A percentile compares a stretch with the other conserved stretches of the same genome.
phyloP scores from a whole-genome alignment of 2,113 vertebrate species.

The Sapayoa aenigma region DNA sequence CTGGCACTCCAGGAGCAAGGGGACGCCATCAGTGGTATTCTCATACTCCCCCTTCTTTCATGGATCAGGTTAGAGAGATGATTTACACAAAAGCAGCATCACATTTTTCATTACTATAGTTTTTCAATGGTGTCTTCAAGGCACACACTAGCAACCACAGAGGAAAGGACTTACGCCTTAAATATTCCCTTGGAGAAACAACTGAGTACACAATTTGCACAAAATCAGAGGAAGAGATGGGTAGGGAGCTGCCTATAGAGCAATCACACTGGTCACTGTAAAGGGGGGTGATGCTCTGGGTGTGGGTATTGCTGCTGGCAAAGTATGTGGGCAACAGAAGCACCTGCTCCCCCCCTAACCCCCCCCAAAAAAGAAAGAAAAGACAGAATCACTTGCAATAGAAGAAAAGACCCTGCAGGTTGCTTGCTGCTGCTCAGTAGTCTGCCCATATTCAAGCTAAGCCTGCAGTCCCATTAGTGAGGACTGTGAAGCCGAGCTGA shows the following conservation, averaged over 20 bases:
- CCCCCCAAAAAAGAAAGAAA: background rate
- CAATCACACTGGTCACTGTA: fast-evolving
- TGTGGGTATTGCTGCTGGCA: background rate
- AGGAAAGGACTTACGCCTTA: background rate
- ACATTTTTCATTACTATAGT: background rate
- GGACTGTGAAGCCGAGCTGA: background rate
- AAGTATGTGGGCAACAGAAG: background rate
- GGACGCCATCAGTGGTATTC: background rate
- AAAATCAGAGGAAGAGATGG: background rate
- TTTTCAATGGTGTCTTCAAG: background rate
- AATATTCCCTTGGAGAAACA: background rate
- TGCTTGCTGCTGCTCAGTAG: background rate
- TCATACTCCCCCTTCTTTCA: background rate
- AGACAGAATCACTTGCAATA: background rate
- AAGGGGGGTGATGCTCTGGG: background rate
- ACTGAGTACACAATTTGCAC: background rate
- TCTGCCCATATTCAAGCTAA: background rate
- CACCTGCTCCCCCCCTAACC: too few species aligned
- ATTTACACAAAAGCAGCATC: background rate
- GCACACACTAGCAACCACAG: background rate
- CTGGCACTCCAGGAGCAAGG: background rate
- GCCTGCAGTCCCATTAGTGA: background rate
- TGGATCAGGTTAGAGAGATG: background rate
- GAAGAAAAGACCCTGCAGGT: background rate
- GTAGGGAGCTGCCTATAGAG: background rate